phyloP scores from a whole-genome alignment of 1,140 invertebrate species.

The Choristoneura fumiferana region DNA sequence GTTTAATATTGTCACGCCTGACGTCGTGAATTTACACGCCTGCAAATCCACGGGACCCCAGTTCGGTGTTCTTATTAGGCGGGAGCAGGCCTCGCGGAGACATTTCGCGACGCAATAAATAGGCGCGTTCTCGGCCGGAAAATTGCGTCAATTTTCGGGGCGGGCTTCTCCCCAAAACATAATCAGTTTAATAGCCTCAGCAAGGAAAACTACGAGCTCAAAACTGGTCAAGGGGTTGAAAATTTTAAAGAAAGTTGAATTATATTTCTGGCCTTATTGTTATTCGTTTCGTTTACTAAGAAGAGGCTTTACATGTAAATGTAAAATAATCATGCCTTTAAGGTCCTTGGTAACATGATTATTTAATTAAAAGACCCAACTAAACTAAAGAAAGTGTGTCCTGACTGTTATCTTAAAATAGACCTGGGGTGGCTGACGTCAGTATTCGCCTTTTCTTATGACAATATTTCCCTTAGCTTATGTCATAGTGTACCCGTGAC shows the following conservation, averaged over 20 bases:
- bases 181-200: constrained; percentile 48
- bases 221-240: not conserved
- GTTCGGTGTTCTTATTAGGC: constrained; percentile 49
- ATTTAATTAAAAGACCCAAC: too few relatives aligned
- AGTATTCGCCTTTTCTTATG: constrained; percentile 20
- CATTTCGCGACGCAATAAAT: constrained; percentile 62
- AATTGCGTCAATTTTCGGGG: constrained; percentile 67
- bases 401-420: not conserved
- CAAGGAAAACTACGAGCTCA: constrained; percentile 28
- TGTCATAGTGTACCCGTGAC: constrained; percentile 31
- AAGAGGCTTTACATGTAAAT: too few relatives aligned
- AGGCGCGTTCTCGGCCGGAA: constrained; percentile 59
- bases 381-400: too few relatives aligned
- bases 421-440: constrained; percentile 4
- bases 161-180: constrained; percentile 39
- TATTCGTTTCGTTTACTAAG: too few relatives aligned
- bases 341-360: too few relatives aligned
- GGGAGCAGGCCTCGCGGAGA: constrained; percentile 38
- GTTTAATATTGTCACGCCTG: constrained; percentile 23
- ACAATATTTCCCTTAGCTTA: constrained; percentile 21
- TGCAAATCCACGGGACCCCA: constrained; percentile 41
- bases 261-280: too few relatives aligned
- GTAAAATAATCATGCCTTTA: too few relatives aligned
- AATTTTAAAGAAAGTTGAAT: not conserved
- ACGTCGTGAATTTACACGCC: constrained; percentile 41